Evolutionary conservation across 2,113 vertebrate genomes (phyloP).

Genomic region (Hypanus sabinus): DNA sequence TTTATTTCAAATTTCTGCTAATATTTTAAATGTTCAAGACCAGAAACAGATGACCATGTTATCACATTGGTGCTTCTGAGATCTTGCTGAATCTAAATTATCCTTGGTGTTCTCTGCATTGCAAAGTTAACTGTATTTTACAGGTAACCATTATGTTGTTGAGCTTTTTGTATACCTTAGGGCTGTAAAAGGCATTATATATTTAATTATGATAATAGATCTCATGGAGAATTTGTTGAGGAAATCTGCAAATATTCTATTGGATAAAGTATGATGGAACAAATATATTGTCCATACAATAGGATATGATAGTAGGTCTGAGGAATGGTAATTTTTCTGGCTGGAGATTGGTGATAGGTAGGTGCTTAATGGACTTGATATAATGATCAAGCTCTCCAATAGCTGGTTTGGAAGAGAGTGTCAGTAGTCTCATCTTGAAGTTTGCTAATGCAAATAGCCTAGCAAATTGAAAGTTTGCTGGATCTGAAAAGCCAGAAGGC

Average conservation of each 20-base stretch:
- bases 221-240: background rate
- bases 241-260: background rate
- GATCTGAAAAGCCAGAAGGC: background rate
- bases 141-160: too few species aligned
- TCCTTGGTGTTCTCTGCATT: background rate
- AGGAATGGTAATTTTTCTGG: background rate
- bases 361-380: background rate
- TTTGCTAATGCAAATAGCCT: background rate
- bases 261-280: background rate
- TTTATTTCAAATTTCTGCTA: too few species aligned
- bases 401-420: background rate
- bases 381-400: background rate
- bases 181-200: background rate
- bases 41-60: background rate
- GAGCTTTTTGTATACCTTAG: too few species aligned
- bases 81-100: background rate
- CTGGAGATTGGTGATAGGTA: background rate
- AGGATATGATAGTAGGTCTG: background rate
- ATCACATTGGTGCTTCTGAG: background rate
- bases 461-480: background rate
- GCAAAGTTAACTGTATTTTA: too few species aligned
- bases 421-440: background rate
- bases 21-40: background rate
- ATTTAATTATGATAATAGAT: background rate
- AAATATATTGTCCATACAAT: background rate